Base-by-base conservation (phyloP, 2,888 invertebrate genomes). In the Stenurella melanura region DNA sequence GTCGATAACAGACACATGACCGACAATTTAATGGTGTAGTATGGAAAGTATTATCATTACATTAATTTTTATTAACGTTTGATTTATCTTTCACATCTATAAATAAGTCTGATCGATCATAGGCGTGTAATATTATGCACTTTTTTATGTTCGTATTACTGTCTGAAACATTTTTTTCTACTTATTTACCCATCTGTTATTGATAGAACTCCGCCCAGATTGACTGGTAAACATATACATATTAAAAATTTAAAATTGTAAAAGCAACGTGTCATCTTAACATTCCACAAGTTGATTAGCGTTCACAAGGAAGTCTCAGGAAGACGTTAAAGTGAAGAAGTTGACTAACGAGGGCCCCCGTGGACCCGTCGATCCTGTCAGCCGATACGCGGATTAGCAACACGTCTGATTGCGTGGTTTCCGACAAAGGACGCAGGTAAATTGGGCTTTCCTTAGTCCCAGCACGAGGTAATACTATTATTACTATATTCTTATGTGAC, bases 271-370 rank as follows among this genome's bases (percentile, higher is more conserved):
- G 83, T 83, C 86, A 84, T 81, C 83, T 84, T 83, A 81, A 80
- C 83, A 85, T 85, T 82, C 83, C 83, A 76, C 77, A 77, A 79
- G 79, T 81, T 84, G 85, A 85, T 85, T 86, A 84, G 80, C 82
- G 79, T 80, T 83, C 79, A 80, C 75, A 78, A 80, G 81, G 84
- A 84, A 81, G 83, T 78, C 82, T 81, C 77, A 77, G 80, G 77
- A 77, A 81, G 81, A 83, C 78, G 80, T 82, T 78, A 81, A 84
- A 84, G 82, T 84, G 85, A 82, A 86, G 84, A 86, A 86, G 86
- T 86, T 85, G 85, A 85, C 85, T 86, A 87, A 87, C 86, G 85
- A 86, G 86, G 81, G 80, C 84, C 85, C 86, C 85, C 82, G 85
- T 81, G 79, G 84, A 85, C 79, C 81, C 80, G 82, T 83, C 83